A percentile compares a stretch with the other conserved stretches of the same genome.
Conservation (phyloP, 2,888 invertebrate species). For the Cataglyphis albicans region DNA sequence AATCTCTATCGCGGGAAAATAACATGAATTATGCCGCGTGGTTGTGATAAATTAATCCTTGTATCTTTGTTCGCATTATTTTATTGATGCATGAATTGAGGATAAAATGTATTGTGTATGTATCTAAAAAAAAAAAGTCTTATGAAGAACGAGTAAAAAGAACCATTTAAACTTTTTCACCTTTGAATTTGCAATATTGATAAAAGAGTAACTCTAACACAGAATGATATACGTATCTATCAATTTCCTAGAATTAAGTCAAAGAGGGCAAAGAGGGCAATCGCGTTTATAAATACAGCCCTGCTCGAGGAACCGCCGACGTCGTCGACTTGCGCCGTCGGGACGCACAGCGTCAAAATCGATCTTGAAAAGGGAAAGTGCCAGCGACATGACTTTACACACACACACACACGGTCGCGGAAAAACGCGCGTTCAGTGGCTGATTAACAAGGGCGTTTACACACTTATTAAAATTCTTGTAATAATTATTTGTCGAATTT, state of each 20-base stretch:
- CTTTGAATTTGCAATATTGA: neutral
- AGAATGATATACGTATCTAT: too few species aligned
- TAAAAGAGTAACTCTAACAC: neutral
- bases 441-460: conserved; percentile 20
- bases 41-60: neutral
- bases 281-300: conserved; percentile 56
- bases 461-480: neutral
- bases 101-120: neutral
- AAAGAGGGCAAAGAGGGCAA: conserved; percentile 23
- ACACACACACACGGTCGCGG: conserved; percentile 16
- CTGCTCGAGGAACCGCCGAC: conserved; percentile 69
- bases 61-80: neutral
- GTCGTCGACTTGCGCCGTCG: conserved; percentile 73
- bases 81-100: neutral
- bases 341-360: conserved; percentile 80
- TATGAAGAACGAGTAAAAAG: too few species aligned
- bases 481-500: neutral
- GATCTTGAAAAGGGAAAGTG: conserved; percentile 84
- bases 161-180: neutral
- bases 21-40: conserved; percentile 33
- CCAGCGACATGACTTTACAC: conserved; percentile 70
- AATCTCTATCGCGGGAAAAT: conserved; percentile 57
- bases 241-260: neutral
- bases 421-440: neutral
- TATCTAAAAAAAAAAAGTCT: neutral